phyloP scores from a whole-genome alignment of 53 echinoderm and acorn worm genomes.

The Echinarachnius parma region DNA sequence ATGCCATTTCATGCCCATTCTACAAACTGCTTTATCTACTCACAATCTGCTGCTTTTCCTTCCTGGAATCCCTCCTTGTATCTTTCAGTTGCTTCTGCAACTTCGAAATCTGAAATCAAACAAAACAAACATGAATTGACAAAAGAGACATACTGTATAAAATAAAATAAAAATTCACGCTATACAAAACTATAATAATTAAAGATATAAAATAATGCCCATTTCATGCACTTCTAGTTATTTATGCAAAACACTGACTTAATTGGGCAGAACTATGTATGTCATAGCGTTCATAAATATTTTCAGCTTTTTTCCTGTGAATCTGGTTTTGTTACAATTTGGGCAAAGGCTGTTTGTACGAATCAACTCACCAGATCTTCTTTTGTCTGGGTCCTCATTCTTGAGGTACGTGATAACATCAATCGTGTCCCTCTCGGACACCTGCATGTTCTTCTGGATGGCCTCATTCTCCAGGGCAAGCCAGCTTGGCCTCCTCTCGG shows the following conservation, averaged over 20 bases:
- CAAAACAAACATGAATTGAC: constrained; percentile 10
- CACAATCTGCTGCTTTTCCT: constrained; percentile 98
- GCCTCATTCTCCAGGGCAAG: constrained; percentile 86
- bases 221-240: background rate
- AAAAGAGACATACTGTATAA: no score
- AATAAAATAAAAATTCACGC: no score
- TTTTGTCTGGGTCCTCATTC: constrained; percentile 88
- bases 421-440: constrained; percentile 93
- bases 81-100: constrained; percentile 97
- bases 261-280: no score
- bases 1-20: no score
- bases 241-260: no score
- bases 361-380: constrained; percentile 93
- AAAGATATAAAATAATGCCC: background rate
- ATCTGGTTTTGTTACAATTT: background rate
- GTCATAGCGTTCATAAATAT: background rate
- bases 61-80: constrained; percentile 91
- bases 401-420: constrained; percentile 97
- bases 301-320: background rate
- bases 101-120: constrained; percentile 89
- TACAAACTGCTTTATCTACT: constrained; percentile 22
- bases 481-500: constrained; percentile 87
- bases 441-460: constrained; percentile 68
- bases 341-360: no score
- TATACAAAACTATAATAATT: no score